These are phyloP conservation scores for Heliconius hortense DNA, from an alignment of 2,888 invertebrate species.

Conservation along the genomic window DNA sequence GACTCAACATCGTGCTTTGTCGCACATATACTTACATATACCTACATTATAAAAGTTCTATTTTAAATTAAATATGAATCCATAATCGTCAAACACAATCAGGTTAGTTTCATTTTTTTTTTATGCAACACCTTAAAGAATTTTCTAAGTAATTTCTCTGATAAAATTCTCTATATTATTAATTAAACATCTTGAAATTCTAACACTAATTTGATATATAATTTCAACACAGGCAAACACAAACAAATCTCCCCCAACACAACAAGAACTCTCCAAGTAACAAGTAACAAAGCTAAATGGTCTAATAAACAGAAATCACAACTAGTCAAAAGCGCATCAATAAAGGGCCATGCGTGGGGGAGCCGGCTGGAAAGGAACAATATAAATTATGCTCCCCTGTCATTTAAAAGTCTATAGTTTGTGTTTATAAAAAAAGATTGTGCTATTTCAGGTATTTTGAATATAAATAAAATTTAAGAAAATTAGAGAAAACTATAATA, in stretches of 20 bases:
- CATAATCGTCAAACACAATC: no score
- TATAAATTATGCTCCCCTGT: conserved; percentile 63
- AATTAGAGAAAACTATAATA: not conserved
- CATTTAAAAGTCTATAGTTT: conserved; percentile 49
- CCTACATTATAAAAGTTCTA: no score
- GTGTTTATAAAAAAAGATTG: conserved; percentile 28
- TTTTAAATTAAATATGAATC: no score
- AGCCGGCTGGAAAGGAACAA: conserved; percentile 56
- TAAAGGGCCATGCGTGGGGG: conserved; percentile 61
- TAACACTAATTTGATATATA: not conserved
- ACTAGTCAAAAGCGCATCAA: conserved; percentile 79
- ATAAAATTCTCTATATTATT: not conserved
- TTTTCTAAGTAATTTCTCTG: not conserved
- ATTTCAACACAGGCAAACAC: conserved; percentile 43
- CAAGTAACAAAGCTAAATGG: conserved; percentile 67
- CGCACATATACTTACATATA: no score
- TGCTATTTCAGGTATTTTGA: not conserved
- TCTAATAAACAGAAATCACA: conserved; percentile 74
- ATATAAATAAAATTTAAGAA: not conserved
- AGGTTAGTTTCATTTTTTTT: no score
- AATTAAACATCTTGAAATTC: not conserved
- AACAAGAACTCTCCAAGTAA: conserved; percentile 59
- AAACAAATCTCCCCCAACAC: conserved; percentile 48
- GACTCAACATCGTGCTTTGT: not conserved
- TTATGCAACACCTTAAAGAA: no score